phyloP scores from a whole-genome alignment of 2,113 vertebrate genomes.

The Varanus salvator region DNA sequence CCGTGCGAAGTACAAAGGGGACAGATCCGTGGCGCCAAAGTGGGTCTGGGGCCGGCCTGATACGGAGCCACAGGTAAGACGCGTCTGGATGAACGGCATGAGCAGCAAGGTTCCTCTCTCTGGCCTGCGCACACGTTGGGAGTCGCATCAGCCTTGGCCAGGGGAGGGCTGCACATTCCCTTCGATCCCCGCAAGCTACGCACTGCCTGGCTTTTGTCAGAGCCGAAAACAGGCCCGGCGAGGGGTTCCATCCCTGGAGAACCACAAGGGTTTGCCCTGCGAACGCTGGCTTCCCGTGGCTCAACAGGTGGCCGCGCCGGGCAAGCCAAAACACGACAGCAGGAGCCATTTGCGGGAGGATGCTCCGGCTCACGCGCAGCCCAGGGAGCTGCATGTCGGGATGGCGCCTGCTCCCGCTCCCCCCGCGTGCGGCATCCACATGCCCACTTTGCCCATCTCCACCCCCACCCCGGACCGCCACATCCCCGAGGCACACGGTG shows the following conservation, averaged over 20 bases:
- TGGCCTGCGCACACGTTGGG: no score
- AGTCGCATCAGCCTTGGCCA: no score
- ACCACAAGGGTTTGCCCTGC: neutral
- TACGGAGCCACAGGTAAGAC: no score
- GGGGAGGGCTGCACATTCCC: no score
- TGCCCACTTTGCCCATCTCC: neutral
- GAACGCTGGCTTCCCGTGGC: neutral
- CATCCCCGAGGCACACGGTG: neutral
- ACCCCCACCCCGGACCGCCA: neutral
- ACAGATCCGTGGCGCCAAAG: neutral
- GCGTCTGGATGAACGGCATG: neutral
- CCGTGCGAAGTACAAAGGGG: neutral
- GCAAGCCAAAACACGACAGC: neutral
- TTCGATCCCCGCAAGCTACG: neutral
- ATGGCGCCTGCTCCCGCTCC: neutral
- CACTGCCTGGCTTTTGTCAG: no score
- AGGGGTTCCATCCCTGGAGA: no score
- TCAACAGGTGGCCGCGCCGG: neutral
- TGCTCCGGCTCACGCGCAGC: neutral
- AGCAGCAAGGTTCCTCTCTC: no score
- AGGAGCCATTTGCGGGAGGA: neutral
- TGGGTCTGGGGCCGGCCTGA: neutral
- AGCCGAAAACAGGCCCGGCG: rapidly evolving
- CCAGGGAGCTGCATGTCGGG: neutral
- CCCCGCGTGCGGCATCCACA: neutral